Base-by-base conservation (phyloP, 2,888 invertebrate species). In the Elegia similella region DNA sequence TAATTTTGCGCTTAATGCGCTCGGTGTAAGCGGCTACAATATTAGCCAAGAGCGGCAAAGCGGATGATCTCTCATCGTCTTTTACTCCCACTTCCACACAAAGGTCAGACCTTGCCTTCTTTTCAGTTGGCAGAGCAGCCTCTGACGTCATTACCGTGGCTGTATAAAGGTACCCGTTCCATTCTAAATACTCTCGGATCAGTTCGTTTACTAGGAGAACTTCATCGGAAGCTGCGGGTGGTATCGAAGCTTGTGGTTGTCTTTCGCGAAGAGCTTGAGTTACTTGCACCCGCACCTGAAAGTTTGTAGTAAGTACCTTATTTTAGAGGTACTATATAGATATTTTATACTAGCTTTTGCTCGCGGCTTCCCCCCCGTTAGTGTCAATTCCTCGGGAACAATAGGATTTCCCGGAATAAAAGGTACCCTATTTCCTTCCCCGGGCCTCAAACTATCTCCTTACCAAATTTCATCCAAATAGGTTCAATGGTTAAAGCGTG, bases 141-240 rank as follows among this genome's bases (percentile, higher is more conserved):
- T 91, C 94, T 46, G 93, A 88, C 30, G 79, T 70, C 80, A 94
- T 84, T 30, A 93, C 92, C 0, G 90, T 92, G 0, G 92, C 87
- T 0, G 94, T 93, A 65, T 95, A 95, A 29, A 94, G 84, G 66
- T 95, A 95, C 0, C 95, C 95, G 66, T 94, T 94, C 95, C 95
- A 95, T 64, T 93, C 92, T 3, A 95, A 77, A 72, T 95, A 95
- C 73, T 95, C 95, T 59, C 93, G 81, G 6, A 95, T 89, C 0
- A 95, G 82, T 71, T 95, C 94, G 67, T 95, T 95, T 46, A 95
- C 84, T 0, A 95, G 78, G 42, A 92, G 62, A 0, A 88, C 84
- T 66, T 89, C 89, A 0, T 76, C 73, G 0, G 78, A 59, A 0
- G 85, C 86, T 61, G 64, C 44, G 0, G 90, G 89, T 0, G 83